A percentile compares a stretch with the other conserved stretches of the same genome.
These are phyloP conservation scores for Tipula helvola DNA, from an alignment of 2,888 invertebrate species.

Conservation along the genomic window DNA sequence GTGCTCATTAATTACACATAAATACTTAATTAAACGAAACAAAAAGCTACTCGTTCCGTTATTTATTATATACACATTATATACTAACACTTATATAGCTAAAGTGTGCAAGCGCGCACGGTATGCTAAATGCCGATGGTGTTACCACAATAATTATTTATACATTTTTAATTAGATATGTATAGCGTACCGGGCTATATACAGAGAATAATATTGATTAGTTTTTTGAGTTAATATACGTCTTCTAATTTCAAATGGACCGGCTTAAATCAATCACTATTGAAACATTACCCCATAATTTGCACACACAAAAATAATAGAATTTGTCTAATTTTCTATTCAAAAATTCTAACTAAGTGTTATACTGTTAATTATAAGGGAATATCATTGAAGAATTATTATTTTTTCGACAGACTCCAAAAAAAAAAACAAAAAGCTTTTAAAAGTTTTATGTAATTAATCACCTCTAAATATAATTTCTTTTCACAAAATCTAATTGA, in stretches of 20 bases:
- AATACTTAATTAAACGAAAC: neutral
- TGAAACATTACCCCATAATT: neutral
- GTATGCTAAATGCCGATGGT: neutral
- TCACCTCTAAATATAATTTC: neutral
- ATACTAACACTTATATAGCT: neutral
- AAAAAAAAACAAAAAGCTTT: neutral
- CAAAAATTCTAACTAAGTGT: neutral
- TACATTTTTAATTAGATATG: neutral
- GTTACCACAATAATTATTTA: neutral
- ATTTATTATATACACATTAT: neutral
- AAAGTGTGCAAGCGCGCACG: neutral
- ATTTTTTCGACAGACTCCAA: neutral
- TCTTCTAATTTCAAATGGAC: neutral
- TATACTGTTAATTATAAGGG: neutral
- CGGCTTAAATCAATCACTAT: neutral
- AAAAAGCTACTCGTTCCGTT: neutral
- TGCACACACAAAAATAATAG: neutral
- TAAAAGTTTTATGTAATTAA: neutral
- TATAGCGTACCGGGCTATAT: neutral
- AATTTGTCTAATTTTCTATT: neutral
- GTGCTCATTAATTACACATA: neutral
- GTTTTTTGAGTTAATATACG: neutral
- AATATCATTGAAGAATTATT: neutral
- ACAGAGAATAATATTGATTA: neutral
- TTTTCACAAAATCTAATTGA: neutral